Conservation (phyloP, 2,113 vertebrate species). For the Sorex araneus region DNA sequence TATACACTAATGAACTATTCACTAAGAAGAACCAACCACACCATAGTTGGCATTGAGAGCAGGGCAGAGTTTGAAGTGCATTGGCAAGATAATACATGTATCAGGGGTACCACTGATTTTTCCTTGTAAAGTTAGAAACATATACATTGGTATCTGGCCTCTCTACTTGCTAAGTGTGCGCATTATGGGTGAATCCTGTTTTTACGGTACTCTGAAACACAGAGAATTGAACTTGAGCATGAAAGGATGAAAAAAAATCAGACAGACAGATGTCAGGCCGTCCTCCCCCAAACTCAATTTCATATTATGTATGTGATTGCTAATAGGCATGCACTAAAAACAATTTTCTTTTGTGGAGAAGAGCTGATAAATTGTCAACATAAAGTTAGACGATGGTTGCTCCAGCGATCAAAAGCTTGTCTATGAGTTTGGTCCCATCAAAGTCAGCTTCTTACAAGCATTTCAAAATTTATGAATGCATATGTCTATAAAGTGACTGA, state of each 20-base stretch:
- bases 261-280: slow-evolving; percentile 89
- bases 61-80: slow-evolving; percentile 76
- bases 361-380: slow-evolving; percentile 89
- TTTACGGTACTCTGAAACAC: slow-evolving; percentile 84
- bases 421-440: slow-evolving; percentile 86
- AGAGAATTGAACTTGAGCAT: slow-evolving; percentile 86
- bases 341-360: slow-evolving; percentile 88
- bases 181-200: slow-evolving; percentile 83
- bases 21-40: slow-evolving; percentile 42
- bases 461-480: slow-evolving; percentile 89
- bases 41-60: slow-evolving; percentile 56
- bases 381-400: slow-evolving; percentile 86
- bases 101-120: slow-evolving; percentile 74
- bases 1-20: slow-evolving; percentile 79
- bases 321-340: slow-evolving; percentile 90
- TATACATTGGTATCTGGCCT: slow-evolving; percentile 81
- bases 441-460: slow-evolving; percentile 84
- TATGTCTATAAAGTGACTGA: slow-evolving; percentile 86
- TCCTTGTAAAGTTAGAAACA: slow-evolving; percentile 81
- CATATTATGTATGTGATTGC: slow-evolving; percentile 89
- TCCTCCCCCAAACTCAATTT: slow-evolving; percentile 89
- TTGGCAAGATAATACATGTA: slow-evolving; percentile 76
- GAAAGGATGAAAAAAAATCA: slow-evolving; percentile 80
- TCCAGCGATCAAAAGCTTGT: slow-evolving; percentile 87
- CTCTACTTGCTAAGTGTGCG: slow-evolving; percentile 85